These are phyloP conservation scores for Zygothrica quintamaculata DNA, from an alignment of 2,888 invertebrate genomes.

Conservation along the genomic window DNA sequence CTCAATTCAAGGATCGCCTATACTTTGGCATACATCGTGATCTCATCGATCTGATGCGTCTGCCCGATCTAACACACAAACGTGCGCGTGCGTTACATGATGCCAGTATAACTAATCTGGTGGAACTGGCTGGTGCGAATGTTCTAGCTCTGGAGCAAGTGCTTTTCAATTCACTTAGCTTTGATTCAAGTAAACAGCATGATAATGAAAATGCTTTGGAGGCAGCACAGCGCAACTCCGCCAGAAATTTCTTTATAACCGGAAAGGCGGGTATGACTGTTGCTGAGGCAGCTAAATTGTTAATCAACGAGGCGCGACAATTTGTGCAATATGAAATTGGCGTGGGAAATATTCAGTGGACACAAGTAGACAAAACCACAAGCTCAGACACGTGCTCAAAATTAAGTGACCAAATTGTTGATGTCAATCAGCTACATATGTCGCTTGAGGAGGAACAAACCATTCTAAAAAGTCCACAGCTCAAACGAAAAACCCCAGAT, in stretches of 20 bases:
- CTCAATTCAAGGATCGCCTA: conserved; percentile 96
- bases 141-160: conserved; percentile 89
- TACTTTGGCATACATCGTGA: conserved; percentile 97
- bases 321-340: conserved; percentile 90
- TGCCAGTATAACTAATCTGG: conserved; percentile 91
- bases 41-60: conserved; percentile 94
- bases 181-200: conserved; percentile 91
- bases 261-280: conserved; percentile 92
- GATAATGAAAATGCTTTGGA: conserved; percentile 89
- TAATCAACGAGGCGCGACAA: conserved; percentile 91
- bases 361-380: conserved; percentile 15
- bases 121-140: conserved; percentile 91
- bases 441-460: conserved; percentile 51
- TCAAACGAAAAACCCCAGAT: conserved; percentile 42
- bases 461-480: neutral
- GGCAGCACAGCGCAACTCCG: conserved; percentile 88
- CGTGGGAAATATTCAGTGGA: conserved; percentile 89
- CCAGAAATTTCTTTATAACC: conserved; percentile 91
- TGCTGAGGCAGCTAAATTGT: conserved; percentile 91
- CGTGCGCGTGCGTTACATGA: conserved; percentile 93
- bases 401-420: neutral
- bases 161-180: conserved; percentile 91
- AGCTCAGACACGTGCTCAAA: neutral
- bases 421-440: conserved; percentile 46
- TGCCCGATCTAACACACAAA: conserved; percentile 92